These are phyloP conservation scores for Peromyscus melanophrys DNA, from an alignment of 2,797 vertebrate species.

Conservation along the genomic window DNA sequence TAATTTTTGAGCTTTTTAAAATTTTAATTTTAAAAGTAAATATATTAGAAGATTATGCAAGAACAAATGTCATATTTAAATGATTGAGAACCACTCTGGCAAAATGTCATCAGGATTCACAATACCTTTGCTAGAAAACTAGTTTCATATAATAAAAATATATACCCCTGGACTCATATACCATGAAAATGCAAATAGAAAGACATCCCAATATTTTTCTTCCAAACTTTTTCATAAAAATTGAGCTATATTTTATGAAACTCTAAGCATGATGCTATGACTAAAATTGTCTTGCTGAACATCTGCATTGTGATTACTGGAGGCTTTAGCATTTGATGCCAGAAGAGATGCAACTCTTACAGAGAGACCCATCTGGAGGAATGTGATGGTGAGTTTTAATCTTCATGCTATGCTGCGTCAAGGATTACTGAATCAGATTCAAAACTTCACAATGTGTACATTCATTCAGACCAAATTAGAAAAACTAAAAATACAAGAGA, in stretches of 20 bases:
- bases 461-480: conserved; percentile 14
- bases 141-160: conserved; percentile 51
- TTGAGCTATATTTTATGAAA: conserved; percentile 48
- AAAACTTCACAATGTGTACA: conserved; percentile 42
- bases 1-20: conserved; percentile 71
- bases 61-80: conserved; percentile 58
- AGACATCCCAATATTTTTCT: conserved; percentile 43
- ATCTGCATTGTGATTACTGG: conserved; percentile 71
- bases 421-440: not conserved
- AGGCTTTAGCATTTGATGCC: conserved; percentile 12
- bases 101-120: conserved; percentile 69
- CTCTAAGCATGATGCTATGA: conserved; percentile 30
- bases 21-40: too few relatives aligned
- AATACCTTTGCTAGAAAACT: conserved; percentile 36
- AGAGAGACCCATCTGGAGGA: conserved; percentile 55
- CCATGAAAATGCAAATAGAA: conserved; percentile 74
- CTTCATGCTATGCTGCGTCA: not conserved
- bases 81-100: conserved; percentile 17
- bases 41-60: conserved; percentile 43
- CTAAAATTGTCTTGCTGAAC: conserved; percentile 65
- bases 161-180: conserved; percentile 1
- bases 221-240: conserved; percentile 53
- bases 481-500: not conserved
- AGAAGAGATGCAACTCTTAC: conserved; percentile 34
- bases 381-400: conserved; percentile 22